Base-by-base conservation (phyloP, 2,113 vertebrate genomes). In the Oncorhynchus masou region DNA sequence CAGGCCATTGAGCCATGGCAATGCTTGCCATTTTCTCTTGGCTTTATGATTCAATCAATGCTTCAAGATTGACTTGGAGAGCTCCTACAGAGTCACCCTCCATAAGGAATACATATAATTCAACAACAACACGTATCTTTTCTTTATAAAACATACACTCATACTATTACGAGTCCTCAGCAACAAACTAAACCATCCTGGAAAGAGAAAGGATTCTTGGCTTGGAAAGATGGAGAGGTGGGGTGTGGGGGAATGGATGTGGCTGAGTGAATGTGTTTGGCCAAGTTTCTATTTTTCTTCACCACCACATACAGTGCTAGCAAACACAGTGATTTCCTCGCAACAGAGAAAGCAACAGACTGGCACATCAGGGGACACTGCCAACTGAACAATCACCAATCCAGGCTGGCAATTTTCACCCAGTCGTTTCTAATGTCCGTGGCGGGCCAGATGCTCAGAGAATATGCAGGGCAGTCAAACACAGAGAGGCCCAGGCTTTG, bases 31-130 rank as follows among this genome's bases (percentile, higher is more conserved):
- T 93, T 92, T 90, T 91, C 91, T 91, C 81, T 86, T 84, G 85
- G 75, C 89, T 86, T 84, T 86, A 82, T 87, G 90, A 90, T 91
- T 93, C 89, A 87, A 92, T 91, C 86, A 87, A 85, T 90, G 86
- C 86, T 74, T 88, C 87, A 84, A 92, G 90, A 91, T 92, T 93
- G 90, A 92, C 90, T 92, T 88, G 81, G 88, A 90, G 87, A 89
- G 87, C 88, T 89, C 90, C 86, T 79, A 86, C 90, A 90, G 90
- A 87, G 90, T 89, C 89, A 87, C 87, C 86, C 88, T 91, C 89
- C 85, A 92, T 91, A 89, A 91, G 90, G 86, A 92, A 89, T 88
- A 92, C 91, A 87, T 90, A 89, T 93, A 91, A 92, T 92, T 91
- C 90, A 92, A 83, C 84, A 87, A 82, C 68, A 71, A 13, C 6